Conservation (phyloP, 2,888 invertebrate species). For the Morpho achilles region DNA sequence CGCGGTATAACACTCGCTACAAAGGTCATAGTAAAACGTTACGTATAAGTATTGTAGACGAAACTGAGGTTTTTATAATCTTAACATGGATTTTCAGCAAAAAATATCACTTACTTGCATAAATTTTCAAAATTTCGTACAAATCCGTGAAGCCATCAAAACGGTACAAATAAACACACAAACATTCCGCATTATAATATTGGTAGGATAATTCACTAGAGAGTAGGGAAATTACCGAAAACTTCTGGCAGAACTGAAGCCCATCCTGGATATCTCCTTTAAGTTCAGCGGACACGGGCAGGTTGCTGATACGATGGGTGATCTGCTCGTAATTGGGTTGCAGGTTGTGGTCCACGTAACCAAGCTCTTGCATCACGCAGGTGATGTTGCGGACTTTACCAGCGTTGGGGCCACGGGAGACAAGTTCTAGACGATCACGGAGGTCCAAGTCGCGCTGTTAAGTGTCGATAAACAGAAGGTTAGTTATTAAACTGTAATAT, state of each 20-base stretch:
- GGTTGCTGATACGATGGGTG: slow-evolving; percentile 78
- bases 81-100: too few relatives aligned
- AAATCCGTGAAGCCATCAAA: too few relatives aligned
- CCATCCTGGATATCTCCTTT: slow-evolving; percentile 83
- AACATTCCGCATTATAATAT: too few relatives aligned
- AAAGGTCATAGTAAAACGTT: too few relatives aligned
- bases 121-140: too few relatives aligned
- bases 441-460: slow-evolving; percentile 81
- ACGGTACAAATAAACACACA: too few relatives aligned
- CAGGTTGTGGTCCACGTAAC: slow-evolving; percentile 82
- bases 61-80: too few relatives aligned
- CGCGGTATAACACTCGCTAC: too few relatives aligned
- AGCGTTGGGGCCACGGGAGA: slow-evolving; percentile 69
- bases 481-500: too few relatives aligned
- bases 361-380: slow-evolving; percentile 85
- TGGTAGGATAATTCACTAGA: too few relatives aligned
- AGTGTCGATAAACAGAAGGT: background rate
- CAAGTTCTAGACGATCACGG: slow-evolving; percentile 79
- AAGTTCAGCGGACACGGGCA: slow-evolving; percentile 81
- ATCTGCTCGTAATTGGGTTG: slow-evolving; percentile 84
- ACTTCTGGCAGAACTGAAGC: slow-evolving; percentile 83
- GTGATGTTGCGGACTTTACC: slow-evolving; percentile 80
- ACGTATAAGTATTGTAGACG: too few relatives aligned
- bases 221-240: slow-evolving; percentile 73
- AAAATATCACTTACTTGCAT: too few relatives aligned